Evolutionary conservation across 2,113 vertebrate genomes (phyloP), one percentile per base, ranked within the genome.

Genomic region (Pomatostomus ruficeps): DNA sequence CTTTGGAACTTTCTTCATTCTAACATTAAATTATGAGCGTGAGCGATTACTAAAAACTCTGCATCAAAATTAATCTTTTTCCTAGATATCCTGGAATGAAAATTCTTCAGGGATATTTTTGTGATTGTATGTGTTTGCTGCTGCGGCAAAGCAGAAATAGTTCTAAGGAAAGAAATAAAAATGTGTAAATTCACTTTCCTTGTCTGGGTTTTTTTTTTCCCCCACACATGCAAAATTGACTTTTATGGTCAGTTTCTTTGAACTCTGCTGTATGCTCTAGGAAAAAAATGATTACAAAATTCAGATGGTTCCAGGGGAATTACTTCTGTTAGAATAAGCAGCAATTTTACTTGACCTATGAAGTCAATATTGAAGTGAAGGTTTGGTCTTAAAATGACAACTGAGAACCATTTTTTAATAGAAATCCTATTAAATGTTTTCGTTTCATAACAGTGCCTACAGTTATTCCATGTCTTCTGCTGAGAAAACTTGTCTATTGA

Each of bases 281-380:
- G 49, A 88, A 94, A 87, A 90, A 84, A 57, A 11, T 23, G 61
- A 48, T 68, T 57, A 79, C 68, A 73, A 93, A 79, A 42, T 42
- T 23, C 28, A 85, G 78, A 93, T 73, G 54, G 58, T 73, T 94
- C 62, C 78, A 88, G 71, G 71, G 78, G 71, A 93, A 95, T 85
- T 83, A 93, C 49, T 93, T 88, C 90, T 78, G 40, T 88, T 85
- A 88, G 45, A 94, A 90, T 73, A 93, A 88, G 49, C 58, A 93
- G 63, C 71, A 94, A 91, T 96, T 95, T 96, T 85, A 75, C 42
- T 73, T 94, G 78, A 88, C 82, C 82, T 91, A 79, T 76, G 66
- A 90, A 93, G 58, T 82, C 58, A 88, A 79, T 82, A 94, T 16
- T 61, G 58, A 91, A 88, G 85, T 29, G 36, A 91, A 94, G 49